These are phyloP conservation scores for Melanostoma scalare DNA, from an alignment of 2,888 invertebrate genomes.

Conservation along the genomic window DNA sequence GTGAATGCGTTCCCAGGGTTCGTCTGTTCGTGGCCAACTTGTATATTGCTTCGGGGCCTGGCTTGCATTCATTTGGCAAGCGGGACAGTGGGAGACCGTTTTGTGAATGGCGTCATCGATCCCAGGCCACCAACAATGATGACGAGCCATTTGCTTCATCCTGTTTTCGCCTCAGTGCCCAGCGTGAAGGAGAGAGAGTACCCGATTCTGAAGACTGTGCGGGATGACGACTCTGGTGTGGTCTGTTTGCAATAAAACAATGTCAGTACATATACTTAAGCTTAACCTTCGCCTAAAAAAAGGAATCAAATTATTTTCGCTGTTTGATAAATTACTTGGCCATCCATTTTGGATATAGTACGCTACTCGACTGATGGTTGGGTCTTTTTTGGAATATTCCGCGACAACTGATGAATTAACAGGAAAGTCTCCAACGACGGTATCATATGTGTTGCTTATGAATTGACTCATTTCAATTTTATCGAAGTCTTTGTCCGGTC, in stretches of 20 bases:
- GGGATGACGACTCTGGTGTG: constrained; percentile 6
- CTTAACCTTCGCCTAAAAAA: no score
- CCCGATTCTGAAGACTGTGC: constrained; percentile 1
- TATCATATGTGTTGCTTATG: neutral
- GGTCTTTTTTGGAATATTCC: constrained; percentile 5
- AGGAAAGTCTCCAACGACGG: constrained; percentile 21
- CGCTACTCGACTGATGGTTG: neutral
- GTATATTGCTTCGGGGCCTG: no score
- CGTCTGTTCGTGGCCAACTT: constrained; percentile 69
- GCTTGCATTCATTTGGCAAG: constrained; percentile 26
- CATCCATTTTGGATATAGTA: neutral
- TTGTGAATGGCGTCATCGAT: constrained; percentile 44
- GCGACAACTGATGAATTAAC: neutral
- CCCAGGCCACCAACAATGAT: constrained; percentile 57
- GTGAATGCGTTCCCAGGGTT: constrained; percentile 79
- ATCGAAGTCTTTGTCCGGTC: constrained; percentile 53
- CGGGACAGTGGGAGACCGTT: neutral
- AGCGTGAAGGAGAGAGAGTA: constrained; percentile 45
- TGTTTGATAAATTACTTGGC: no score
- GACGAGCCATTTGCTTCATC: constrained; percentile 59
- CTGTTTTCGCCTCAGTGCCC: constrained; percentile 59
- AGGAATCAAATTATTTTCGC: no score
- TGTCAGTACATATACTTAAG: no score
- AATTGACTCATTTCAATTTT: neutral
- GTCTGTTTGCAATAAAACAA: no score